Evolutionary conservation across 2,888 invertebrate genomes (phyloP), one percentile per base, ranked within the genome.

Genomic region (Hydraecia micacea): DNA sequence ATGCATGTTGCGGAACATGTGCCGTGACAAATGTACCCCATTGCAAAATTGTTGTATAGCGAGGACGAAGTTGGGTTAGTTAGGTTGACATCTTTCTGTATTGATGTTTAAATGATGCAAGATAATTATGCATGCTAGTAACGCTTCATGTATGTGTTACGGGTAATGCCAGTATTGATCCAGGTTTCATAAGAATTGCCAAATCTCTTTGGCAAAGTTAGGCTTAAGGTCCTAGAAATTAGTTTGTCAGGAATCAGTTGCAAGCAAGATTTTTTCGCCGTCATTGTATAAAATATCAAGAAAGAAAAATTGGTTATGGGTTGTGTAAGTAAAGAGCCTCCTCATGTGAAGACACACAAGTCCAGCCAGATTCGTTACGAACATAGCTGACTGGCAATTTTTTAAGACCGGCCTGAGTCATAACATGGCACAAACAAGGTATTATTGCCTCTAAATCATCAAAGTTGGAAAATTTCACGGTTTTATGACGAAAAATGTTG

Each of bases 21-120:
- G 32, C 73, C 32, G 55, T 73, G 84, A 73, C 73, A 83, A 72
- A 83, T 71, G 49, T 58, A 36, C 49, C 18, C 32, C 60, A 62
- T 62, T 55, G 73, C 71, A 49, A 63, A 71, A 18, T 71, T 15
- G 39, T 46, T 49, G 28, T 25, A 39, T 66, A 75, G 7, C 21
- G 55, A 58, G n/a, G 55, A 28, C 18, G 28, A 81, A 8, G 52
- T 36, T 28, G 25, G 55, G 75, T n/a, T 58, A 7, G 9, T 42
- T 21, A 28, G 32, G 18, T 63, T 55, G 18, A 46, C 52, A 55
- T 2, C 36, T 58, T 60, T 25, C 36, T 68, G 28, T 60, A 15
- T 60, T 28, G 78, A 58, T 49, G 6, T 36, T 25, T 4, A 68
- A 78, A 46, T n/a, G 28, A 9, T 13, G 49, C 13, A 28, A 46